These are phyloP conservation scores for Parnassius orleans DNA, from an alignment of 2,888 invertebrate genomes.

Conservation along the genomic window DNA sequence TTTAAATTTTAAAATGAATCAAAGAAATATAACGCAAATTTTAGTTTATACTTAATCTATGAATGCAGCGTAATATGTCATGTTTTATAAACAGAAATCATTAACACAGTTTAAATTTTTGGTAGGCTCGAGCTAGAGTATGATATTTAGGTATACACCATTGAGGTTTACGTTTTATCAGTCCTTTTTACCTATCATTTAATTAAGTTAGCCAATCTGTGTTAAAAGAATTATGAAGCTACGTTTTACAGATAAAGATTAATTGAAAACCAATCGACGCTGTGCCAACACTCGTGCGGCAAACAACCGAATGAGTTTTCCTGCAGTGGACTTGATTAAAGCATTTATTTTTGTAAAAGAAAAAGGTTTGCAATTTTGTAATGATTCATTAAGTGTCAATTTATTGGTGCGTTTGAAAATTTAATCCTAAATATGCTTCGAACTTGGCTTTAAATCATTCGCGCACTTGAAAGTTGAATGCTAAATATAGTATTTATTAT, in stretches of 20 bases:
- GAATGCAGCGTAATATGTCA: too few relatives aligned
- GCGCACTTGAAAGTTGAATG: not conserved
- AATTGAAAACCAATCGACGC: constrained; percentile 17
- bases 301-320: constrained; percentile 28
- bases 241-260: constrained; percentile 19
- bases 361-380: constrained; percentile 26
- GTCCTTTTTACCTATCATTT: too few relatives aligned
- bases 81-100: too few relatives aligned
- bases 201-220: constrained; percentile 5
- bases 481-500: not conserved
- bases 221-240: constrained; percentile 11
- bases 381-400: constrained; percentile 23
- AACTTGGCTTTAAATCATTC: too few relatives aligned
- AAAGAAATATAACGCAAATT: too few relatives aligned
- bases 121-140: too few relatives aligned
- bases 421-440: constrained; percentile 7
- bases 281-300: constrained; percentile 16
- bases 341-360: constrained; percentile 28
- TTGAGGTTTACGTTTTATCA: too few relatives aligned
- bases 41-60: too few relatives aligned
- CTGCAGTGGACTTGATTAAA: constrained; percentile 24
- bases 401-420: constrained; percentile 13
- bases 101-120: too few relatives aligned
- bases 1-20: too few relatives aligned
- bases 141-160: too few relatives aligned